Percentiles rank a stretch among this genome's conserved stretches.
These are phyloP conservation scores for Brachirus orientalis DNA, from an alignment of 2,113 vertebrate species.

Conservation along the genomic window DNA sequence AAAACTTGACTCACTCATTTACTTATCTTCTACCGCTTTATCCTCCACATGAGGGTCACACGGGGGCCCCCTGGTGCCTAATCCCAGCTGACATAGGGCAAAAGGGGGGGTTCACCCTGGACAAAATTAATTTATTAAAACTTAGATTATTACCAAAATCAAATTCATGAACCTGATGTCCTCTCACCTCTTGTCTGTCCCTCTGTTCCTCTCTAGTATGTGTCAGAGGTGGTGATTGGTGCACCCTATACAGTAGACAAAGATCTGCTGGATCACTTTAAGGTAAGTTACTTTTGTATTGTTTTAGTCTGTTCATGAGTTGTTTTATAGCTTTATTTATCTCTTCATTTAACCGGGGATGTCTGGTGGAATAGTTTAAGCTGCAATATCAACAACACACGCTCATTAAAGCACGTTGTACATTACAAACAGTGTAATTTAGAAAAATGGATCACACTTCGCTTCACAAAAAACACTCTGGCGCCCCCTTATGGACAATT, in stretches of 20 bases:
- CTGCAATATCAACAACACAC: not conserved
- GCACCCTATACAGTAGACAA: conserved; percentile 92
- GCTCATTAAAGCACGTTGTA: too few species aligned
- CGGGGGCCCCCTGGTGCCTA: too few species aligned
- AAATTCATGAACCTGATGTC: not conserved
- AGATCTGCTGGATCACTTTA: conserved; percentile 96
- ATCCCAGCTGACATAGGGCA: too few species aligned
- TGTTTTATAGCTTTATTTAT: not conserved
- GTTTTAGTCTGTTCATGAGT: not conserved
- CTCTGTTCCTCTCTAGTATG: conserved; percentile 82
- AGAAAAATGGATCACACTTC: not conserved
- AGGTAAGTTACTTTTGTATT: conserved; percentile 75
- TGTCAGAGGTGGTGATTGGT: conserved; percentile 97
- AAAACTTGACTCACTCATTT: too few species aligned
- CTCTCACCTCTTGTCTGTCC: not conserved
- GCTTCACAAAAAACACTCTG: not conserved
- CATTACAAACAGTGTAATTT: not conserved
- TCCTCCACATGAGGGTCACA: too few species aligned
- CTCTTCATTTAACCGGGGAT: too few species aligned
- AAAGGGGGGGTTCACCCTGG: too few species aligned
- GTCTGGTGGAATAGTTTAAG: too few species aligned
- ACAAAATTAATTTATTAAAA: too few species aligned
- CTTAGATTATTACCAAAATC: not conserved
- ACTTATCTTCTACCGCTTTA: too few species aligned
- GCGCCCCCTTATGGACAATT: not conserved